phyloP scores from a whole-genome alignment of 2,888 invertebrate species.

The Drosophila flavopinicola region DNA sequence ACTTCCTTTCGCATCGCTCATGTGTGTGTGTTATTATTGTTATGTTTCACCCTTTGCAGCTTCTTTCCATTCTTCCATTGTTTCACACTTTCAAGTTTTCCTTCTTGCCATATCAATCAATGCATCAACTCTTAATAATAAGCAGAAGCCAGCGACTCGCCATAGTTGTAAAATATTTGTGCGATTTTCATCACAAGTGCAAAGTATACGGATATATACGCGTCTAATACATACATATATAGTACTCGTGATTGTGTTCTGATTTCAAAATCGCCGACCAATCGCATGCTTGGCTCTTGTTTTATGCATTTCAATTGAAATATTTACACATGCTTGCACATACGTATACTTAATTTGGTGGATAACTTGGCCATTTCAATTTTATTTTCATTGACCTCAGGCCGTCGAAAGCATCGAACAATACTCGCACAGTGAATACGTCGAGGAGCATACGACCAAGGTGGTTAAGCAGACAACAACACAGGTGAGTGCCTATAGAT shows the following conservation, averaged over 20 bases:
- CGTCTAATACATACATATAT: constrained; percentile 6
- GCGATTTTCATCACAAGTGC: constrained; percentile 60
- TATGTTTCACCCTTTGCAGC: constrained; percentile 24
- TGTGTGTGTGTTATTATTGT: constrained; percentile 28
- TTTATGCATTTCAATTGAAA: constrained; percentile 38
- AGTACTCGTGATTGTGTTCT: constrained; percentile 36
- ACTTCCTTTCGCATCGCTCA: constrained; percentile 57
- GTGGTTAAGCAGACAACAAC: constrained; percentile 82
- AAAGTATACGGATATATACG: constrained; percentile 61
- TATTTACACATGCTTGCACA: no score
- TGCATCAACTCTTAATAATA: constrained; percentile 64
- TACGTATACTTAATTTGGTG: constrained; percentile 12
- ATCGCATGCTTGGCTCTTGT: constrained; percentile 41
- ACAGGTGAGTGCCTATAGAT: constrained; percentile 70
- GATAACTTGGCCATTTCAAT: constrained; percentile 51
- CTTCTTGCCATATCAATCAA: constrained; percentile 69
- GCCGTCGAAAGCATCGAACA: constrained; percentile 84
- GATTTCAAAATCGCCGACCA: constrained; percentile 44
- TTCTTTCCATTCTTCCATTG: constrained; percentile 38
- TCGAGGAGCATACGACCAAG: constrained; percentile 83
- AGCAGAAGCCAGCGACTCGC: constrained; percentile 53
- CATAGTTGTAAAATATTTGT: constrained; percentile 51
- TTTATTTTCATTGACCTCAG: constrained; percentile 77
- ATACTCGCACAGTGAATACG: constrained; percentile 80
- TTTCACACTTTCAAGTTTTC: constrained; percentile 65